Conservation (phyloP, 2,113 vertebrate genomes). For the Chionodraco myersi region DNA sequence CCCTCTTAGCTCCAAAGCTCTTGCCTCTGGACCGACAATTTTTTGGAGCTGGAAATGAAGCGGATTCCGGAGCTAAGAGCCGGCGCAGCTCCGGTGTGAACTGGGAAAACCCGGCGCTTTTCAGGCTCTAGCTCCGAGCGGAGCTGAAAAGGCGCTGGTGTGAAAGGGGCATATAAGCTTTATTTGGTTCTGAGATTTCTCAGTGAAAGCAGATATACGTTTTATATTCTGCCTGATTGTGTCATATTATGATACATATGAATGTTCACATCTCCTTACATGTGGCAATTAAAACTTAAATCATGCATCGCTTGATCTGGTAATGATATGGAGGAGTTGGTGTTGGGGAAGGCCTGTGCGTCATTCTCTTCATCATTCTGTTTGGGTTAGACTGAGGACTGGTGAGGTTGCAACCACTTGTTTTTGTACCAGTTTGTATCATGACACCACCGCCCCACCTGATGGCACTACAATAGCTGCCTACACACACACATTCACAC, state of each 20-base stretch:
- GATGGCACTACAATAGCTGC: constrained; percentile 21
- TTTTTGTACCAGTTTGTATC: constrained; percentile 41
- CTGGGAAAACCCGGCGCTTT: too few species aligned
- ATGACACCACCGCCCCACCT: constrained; percentile 45
- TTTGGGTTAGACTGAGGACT: constrained; percentile 48
- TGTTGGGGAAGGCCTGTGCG: constrained; percentile 68
- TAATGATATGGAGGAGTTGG: constrained; percentile 56
- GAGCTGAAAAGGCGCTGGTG: too few species aligned
- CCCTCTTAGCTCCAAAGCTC: too few species aligned
- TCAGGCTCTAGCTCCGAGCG: too few species aligned
- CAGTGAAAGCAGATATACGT: constrained; percentile 16
- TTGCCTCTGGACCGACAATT: too few species aligned
- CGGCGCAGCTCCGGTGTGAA: too few species aligned
- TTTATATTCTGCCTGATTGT: constrained; percentile 13
- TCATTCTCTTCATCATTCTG: constrained; percentile 52
- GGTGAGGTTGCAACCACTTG: constrained; percentile 34
- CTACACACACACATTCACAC: constrained; percentile 14
- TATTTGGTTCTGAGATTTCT: constrained; percentile 5
- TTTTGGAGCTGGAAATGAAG: too few species aligned
- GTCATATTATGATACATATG: constrained; percentile 44
- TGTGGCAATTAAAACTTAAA: constrained; percentile 43
- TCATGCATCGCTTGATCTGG: constrained; percentile 38
- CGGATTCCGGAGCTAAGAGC: too few species aligned
- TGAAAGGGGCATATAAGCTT: too few species aligned
- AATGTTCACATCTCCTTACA: constrained; percentile 14